Conservation (phyloP, 37 sponge, comb jelly and placozoan species). For the Mnemiopsis leidyi region DNA sequence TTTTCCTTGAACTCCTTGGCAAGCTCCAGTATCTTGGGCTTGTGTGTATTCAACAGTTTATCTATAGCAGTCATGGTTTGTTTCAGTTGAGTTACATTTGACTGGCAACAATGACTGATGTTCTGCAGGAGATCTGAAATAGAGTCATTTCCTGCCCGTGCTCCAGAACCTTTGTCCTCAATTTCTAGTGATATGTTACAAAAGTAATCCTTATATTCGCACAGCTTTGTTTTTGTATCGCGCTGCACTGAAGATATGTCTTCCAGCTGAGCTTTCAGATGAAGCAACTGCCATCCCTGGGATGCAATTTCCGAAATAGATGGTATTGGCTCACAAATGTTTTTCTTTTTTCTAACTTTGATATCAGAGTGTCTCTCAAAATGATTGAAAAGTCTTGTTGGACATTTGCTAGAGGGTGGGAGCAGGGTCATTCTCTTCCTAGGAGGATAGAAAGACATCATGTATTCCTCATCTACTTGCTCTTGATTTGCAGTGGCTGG, state of each 20-base stretch:
- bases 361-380: conserved; percentile 36
- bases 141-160: not conserved
- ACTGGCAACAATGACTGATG: conserved; percentile 46
- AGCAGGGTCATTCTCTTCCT: conserved; percentile 18
- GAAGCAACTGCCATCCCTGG: conserved; percentile 33
- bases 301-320: not conserved
- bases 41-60: conserved; percentile 29
- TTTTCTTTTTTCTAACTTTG: conserved; percentile 54
- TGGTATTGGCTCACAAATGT: not conserved
- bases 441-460: conserved; percentile 47
- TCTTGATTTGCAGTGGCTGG: not conserved
- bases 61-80: conserved; percentile 22
- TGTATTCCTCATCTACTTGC: not conserved
- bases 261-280: conserved; percentile 46
- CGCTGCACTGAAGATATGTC: conserved; percentile 2
- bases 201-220: conserved; percentile 55
- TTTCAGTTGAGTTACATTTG: conserved; percentile 25
- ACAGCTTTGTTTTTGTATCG: conserved; percentile 42
- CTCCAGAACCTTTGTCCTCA: conserved; percentile 52
- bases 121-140: conserved; percentile 23
- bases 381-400: conserved; percentile 25
- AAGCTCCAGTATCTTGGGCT: conserved; percentile 13
- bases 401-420: not conserved
- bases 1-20: not conserved
- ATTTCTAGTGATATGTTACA: conserved; percentile 53